Base-by-base conservation (phyloP, 2,888 invertebrate genomes). In the Bedellia somnulentella region DNA sequence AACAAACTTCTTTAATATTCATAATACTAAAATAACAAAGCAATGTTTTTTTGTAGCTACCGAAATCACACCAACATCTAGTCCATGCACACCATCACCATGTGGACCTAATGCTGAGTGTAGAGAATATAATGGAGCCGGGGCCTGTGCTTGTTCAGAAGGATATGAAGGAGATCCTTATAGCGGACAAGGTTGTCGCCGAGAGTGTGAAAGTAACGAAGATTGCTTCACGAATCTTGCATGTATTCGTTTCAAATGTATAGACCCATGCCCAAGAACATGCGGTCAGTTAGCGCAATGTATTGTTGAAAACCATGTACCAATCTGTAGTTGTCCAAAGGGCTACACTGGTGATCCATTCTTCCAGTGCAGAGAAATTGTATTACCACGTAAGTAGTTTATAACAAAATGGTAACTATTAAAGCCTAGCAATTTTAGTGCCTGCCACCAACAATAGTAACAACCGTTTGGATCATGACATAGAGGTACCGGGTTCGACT, bases 91-190 rank as follows among this genome's bases (percentile, higher is more conserved):
- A 31, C 90, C 90, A 29, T 87, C 89, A 33, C 91, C 91, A 2
- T 93, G 93, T 50, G 93, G 93, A 22, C 86, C 86, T 4, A 88
- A 89, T 45, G 88, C 91, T 2, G 87, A 89, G 58, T 92, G 89
- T 45, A 80, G 89, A 5, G 90, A 90, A 58, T 79, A 82, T 38
- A 89, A 89, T 45, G 86, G 87, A 8, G 89, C 91, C 1, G 89
- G 88, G n/a, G 90, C 92, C 21, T 93, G 93, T 49, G 80, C 82
- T 15, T 93, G 92, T 49, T 83, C 84, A 4, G 79, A 82, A 31
- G 89, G 88, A 14, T 88, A 83, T 43, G 84, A 87, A 44, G 92
- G 92, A 17, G 88, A 92, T 62, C 89, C 93, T 1, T 91, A 91
- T 44, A 86, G 86, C 45, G 67, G 76, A 22, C 70, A 73, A 32